phyloP scores from a whole-genome alignment of 2,113 vertebrate species.

The Planiliza haematocheilus region DNA sequence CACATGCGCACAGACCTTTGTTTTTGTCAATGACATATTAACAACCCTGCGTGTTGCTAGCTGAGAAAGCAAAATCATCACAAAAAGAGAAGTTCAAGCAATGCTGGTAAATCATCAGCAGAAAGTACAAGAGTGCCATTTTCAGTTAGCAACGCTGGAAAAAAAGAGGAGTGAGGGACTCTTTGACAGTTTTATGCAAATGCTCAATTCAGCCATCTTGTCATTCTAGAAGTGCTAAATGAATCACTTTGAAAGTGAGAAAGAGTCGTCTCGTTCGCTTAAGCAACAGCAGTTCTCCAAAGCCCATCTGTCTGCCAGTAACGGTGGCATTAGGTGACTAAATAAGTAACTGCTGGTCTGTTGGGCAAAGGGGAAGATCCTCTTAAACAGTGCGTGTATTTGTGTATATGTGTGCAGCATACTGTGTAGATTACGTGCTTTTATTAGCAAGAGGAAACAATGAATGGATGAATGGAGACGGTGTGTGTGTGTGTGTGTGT shows the following conservation, averaged over 20 bases:
- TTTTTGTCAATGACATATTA: constrained; percentile 33
- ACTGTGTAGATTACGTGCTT: constrained; percentile 60
- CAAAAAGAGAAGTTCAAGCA: constrained; percentile 55
- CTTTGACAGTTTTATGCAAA: constrained; percentile 63
- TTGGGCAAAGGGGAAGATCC: constrained; percentile 79
- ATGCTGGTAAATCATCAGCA: constrained; percentile 57
- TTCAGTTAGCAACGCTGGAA: constrained; percentile 41
- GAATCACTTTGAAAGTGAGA: constrained; percentile 75
- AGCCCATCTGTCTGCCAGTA: constrained; percentile 76
- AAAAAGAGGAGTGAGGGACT: constrained; percentile 17
- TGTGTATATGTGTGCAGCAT: constrained; percentile 32
- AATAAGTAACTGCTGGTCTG: constrained; percentile 76
- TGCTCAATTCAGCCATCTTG: constrained; percentile 38
- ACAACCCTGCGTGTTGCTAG: constrained; percentile 16
- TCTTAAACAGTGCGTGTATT: constrained; percentile 54
- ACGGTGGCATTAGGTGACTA: constrained; percentile 75
- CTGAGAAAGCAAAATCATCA: constrained; percentile 54
- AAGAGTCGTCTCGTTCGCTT: constrained; percentile 62
- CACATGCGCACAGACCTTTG: constrained; percentile 10
- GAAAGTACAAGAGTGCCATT: constrained; percentile 37
- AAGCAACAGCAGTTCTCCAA: constrained; percentile 75
- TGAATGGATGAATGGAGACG: constrained; percentile 65
- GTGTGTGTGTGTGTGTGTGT: constrained; percentile 50
- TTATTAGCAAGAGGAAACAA: constrained; percentile 74
- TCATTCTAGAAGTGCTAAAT: constrained; percentile 70